These are phyloP conservation scores for Drosophila testacea DNA, from an alignment of 2,888 invertebrate species.

Conservation along the genomic window DNA sequence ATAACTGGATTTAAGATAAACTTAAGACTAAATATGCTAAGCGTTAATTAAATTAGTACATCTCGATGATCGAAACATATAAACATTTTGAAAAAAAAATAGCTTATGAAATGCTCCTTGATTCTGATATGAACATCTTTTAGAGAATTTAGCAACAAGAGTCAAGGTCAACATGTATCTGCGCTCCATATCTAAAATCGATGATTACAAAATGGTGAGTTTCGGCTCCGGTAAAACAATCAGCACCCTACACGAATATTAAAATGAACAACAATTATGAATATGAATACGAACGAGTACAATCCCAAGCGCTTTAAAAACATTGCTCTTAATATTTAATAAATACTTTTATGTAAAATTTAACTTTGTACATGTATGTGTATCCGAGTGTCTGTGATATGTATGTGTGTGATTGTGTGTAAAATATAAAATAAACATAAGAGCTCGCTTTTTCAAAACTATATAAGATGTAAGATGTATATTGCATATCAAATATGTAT, in stretches of 20 bases:
- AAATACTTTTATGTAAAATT: slow-evolving; percentile 24
- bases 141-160: slow-evolving; percentile 93
- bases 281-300: slow-evolving; percentile 28
- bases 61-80: slow-evolving; percentile 2
- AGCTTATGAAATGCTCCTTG: slow-evolving; percentile 41
- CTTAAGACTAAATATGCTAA: slow-evolving; percentile 30
- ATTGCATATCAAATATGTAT: slow-evolving; percentile 45
- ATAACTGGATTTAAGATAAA: slow-evolving; percentile 36
- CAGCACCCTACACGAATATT: slow-evolving; percentile 18
- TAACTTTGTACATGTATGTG: slow-evolving; percentile 24
- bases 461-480: slow-evolving; percentile 33
- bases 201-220: slow-evolving; percentile 99
- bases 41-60: slow-evolving; percentile 1
- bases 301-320: slow-evolving; percentile 51
- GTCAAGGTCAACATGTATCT: slow-evolving; percentile 98
- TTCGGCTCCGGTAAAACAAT: slow-evolving; percentile 56
- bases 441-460: slow-evolving; percentile 42
- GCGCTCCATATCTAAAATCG: slow-evolving; percentile 99
- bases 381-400: slow-evolving; percentile 20
- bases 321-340: slow-evolving; percentile 35
- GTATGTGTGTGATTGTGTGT: slow-evolving; percentile 30
- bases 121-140: slow-evolving; percentile 78
- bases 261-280: slow-evolving; percentile 26
- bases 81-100: background rate
- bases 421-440: slow-evolving; percentile 29